These are phyloP conservation scores for Chaitophorus viminalis DNA, from an alignment of 2,888 invertebrate species.

Conservation along the genomic window DNA sequence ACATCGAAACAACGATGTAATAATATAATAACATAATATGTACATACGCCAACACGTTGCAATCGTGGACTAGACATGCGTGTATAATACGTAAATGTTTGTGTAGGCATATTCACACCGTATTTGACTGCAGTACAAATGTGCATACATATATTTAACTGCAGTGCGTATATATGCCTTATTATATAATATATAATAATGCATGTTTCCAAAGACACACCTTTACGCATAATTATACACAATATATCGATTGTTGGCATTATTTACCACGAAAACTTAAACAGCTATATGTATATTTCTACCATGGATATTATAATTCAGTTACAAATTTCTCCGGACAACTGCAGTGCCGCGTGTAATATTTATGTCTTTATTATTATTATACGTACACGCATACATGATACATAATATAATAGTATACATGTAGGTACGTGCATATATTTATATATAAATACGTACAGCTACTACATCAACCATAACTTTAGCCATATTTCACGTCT, in stretches of 20 bases:
- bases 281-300: background rate
- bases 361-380: no score
- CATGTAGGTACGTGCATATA: no score
- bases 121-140: no score
- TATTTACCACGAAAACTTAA: background rate
- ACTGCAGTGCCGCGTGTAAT: background rate
- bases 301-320: background rate
- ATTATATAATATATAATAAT: background rate
- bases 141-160: no score
- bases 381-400: no score
- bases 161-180: background rate
- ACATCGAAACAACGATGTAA: no score
- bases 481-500: background rate
- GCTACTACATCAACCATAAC: background rate
- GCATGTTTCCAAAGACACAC: background rate
- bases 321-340: background rate
- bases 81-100: background rate
- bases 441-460: background rate
- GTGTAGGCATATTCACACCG: background rate
- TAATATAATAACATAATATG: background rate
- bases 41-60: background rate
- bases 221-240: background rate
- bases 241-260: background rate
- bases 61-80: background rate
- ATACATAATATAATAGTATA: no score